Percentiles rank a stretch among this genome's conserved stretches.
These are phyloP conservation scores for Balanococcus diminutus DNA, from an alignment of 2,888 invertebrate species.

Conservation along the genomic window DNA sequence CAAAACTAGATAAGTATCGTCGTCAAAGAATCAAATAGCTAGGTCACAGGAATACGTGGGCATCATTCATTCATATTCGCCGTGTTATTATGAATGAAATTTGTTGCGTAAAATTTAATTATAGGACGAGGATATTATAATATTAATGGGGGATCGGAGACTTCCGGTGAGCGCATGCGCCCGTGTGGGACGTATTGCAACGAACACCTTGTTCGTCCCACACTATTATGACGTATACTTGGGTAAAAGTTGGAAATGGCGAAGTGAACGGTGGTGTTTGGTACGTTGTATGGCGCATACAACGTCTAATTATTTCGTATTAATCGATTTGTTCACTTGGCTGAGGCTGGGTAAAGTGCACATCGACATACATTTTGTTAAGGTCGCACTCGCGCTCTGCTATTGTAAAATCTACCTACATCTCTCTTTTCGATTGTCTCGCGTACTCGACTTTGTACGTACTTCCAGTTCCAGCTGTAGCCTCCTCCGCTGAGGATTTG, in stretches of 20 bases:
- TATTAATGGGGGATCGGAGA: slow-evolving; percentile 48
- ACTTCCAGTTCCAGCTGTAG: not conserved
- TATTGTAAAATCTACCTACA: not conserved
- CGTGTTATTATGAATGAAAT: slow-evolving; percentile 51
- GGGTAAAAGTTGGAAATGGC: slow-evolving; percentile 17
- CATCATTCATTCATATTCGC: slow-evolving; percentile 51
- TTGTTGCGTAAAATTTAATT: slow-evolving; percentile 53
- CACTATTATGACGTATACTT: not conserved
- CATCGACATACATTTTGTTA: not conserved
- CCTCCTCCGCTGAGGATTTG: no score
- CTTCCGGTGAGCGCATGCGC: slow-evolving; percentile 47
- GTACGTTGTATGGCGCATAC: not conserved
- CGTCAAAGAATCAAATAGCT: slow-evolving; percentile 50
- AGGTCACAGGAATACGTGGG: slow-evolving; percentile 43
- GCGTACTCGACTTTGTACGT: not conserved
- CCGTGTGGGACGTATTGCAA: slow-evolving; percentile 47
- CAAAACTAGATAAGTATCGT: slow-evolving; percentile 44
- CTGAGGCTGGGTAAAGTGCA: not conserved
- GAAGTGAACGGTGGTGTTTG: slow-evolving; percentile 19
- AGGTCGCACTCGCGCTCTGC: not conserved
- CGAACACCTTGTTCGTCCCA: slow-evolving; percentile 47
- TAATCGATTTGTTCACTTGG: not conserved
- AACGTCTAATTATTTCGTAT: slow-evolving; percentile 34
- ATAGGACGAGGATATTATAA: slow-evolving; percentile 52
- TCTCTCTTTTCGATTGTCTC: not conserved